Percentiles rank a stretch among this genome's conserved stretches.
Conservation (phyloP, 2,888 invertebrate species). For the Diogma glabrata region DNA sequence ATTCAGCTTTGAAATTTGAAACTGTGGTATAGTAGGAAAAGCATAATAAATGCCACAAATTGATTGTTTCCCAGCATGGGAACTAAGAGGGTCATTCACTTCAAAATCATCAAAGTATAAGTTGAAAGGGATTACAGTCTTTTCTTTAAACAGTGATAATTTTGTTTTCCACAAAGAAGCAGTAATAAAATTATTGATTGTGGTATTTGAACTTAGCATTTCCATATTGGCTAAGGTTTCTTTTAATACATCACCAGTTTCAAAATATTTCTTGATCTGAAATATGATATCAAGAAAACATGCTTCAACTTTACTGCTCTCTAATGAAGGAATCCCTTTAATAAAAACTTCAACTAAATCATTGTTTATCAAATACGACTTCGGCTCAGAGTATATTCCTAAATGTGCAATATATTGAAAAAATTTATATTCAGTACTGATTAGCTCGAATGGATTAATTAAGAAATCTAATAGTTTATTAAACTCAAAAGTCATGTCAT, state of each 20-base stretch:
- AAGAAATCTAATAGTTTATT: no score
- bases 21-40: no score
- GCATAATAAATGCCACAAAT: not conserved
- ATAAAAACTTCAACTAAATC: conserved; percentile 2
- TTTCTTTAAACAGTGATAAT: not conserved
- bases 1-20: not conserved
- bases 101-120: not conserved
- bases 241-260: not conserved
- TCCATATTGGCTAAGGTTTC: not conserved
- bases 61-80: not conserved
- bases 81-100: not conserved
- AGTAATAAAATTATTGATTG: not conserved
- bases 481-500: no score
- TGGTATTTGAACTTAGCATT: not conserved
- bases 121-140: not conserved
- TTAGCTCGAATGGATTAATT: no score
- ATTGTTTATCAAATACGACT: not conserved
- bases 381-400: not conserved
- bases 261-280: not conserved
- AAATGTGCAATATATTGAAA: not conserved
- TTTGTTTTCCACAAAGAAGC: not conserved
- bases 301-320: not conserved
- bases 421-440: not conserved
- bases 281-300: not conserved
- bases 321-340: not conserved